These are phyloP conservation scores for Cheilosia pagana DNA, from an alignment of 2,888 invertebrate species.

Conservation along the genomic window DNA sequence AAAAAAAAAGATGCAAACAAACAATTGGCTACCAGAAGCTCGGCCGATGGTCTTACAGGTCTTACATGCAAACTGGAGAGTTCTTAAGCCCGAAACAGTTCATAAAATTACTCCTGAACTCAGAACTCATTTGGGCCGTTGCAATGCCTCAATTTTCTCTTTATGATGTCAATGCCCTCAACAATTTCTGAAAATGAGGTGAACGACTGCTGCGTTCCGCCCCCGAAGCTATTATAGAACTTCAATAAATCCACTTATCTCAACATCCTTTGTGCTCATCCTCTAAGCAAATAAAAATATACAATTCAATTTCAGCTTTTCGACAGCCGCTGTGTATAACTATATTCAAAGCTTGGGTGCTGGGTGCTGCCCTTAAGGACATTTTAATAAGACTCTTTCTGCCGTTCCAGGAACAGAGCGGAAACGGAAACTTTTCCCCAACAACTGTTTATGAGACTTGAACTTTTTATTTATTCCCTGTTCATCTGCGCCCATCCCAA, in stretches of 20 bases:
- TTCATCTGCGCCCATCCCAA: conserved; percentile 18
- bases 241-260: background rate
- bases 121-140: too few relatives aligned
- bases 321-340: background rate
- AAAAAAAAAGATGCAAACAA: too few relatives aligned
- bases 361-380: conserved; percentile 17
- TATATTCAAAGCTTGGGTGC: background rate
- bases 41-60: too few relatives aligned
- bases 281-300: background rate
- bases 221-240: background rate
- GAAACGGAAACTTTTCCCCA: conserved; percentile 8
- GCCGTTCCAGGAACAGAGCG: background rate
- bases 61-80: too few relatives aligned
- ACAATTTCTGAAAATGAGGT: too few relatives aligned
- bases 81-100: too few relatives aligned
- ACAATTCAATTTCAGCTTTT: background rate
- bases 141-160: too few relatives aligned
- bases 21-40: too few relatives aligned
- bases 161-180: too few relatives aligned
- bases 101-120: too few relatives aligned
- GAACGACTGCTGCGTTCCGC: background rate
- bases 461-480: conserved; percentile 45
- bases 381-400: conserved; percentile 41
- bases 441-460: conserved; percentile 24
- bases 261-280: background rate